phyloP scores from a whole-genome alignment of 1,140 invertebrate species.

The Galendromus occidentalis region DNA sequence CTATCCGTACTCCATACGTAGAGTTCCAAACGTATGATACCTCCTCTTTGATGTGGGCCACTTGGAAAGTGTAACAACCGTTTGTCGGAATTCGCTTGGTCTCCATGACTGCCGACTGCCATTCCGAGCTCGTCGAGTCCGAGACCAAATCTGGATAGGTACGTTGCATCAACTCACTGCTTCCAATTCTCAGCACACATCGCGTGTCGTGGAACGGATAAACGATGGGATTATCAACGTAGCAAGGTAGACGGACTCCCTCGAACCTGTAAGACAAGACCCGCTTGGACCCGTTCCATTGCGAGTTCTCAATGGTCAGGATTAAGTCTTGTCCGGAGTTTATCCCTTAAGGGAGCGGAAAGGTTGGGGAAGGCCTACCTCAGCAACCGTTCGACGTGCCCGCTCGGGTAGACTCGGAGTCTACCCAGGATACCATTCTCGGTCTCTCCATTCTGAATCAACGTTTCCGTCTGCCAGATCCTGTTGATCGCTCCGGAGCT shows the following conservation, averaged over 20 bases:
- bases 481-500: neutral
- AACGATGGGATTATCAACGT: neutral
- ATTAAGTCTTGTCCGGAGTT: neutral
- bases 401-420: neutral
- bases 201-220: neutral
- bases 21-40: neutral
- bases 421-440: neutral
- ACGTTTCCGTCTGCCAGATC: neutral
- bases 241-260: neutral
- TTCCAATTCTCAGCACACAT: neutral
- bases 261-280: neutral
- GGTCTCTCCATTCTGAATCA: neutral
- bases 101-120: too few species aligned
- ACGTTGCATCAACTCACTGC: neutral
- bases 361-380: too few species aligned
- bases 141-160: too few species aligned
- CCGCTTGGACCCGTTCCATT: neutral
- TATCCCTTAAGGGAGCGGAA: neutral
- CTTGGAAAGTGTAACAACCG: neutral
- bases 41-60: constrained; percentile 1
- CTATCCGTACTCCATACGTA: neutral
- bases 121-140: too few species aligned
- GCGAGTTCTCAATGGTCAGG: neutral
- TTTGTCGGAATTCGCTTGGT: too few species aligned
- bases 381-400: neutral